A percentile compares a stretch with the other conserved stretches of the same genome.
Evolutionary conservation across 2,797 vertebrate species (phyloP).

Genomic region (Rhinatrema bivittatum): DNA sequence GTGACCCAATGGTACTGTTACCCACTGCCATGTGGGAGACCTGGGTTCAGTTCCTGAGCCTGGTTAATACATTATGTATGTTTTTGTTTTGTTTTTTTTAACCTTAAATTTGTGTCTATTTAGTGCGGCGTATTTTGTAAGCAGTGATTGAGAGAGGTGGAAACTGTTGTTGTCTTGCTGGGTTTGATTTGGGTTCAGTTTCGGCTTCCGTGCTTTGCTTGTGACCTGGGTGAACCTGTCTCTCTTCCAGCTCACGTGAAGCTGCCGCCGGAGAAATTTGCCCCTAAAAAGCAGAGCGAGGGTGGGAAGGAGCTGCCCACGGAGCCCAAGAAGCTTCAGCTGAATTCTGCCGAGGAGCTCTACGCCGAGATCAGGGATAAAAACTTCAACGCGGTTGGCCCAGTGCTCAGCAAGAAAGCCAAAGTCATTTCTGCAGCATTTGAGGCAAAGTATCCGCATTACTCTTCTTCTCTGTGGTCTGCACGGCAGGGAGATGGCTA

Average conservation of each 20-base stretch:
- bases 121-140: too few species aligned
- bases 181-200: too few species aligned
- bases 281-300: slow-evolving; percentile 87
- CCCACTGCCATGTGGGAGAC: too few species aligned
- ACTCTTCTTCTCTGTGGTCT: too few species aligned
- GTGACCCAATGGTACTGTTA: too few species aligned
- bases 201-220: background rate
- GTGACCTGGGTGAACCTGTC: background rate
- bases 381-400: slow-evolving; percentile 95
- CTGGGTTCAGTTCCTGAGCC: too few species aligned
- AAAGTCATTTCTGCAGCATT: slow-evolving; percentile 97
- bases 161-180: too few species aligned
- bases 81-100: too few species aligned
- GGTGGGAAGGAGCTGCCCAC: slow-evolving; percentile 86
- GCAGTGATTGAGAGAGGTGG: too few species aligned
- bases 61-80: too few species aligned
- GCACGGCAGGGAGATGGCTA: too few species aligned
- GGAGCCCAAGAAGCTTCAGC: slow-evolving; percentile 88
- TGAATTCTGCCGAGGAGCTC: slow-evolving; percentile 93
- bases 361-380: slow-evolving; percentile 95
- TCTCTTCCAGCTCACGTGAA: slow-evolving; percentile 82
- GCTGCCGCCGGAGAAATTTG: slow-evolving; percentile 93
- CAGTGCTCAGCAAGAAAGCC: slow-evolving; percentile 94
- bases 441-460: slow-evolving; percentile 76
- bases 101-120: too few species aligned